Conservation (phyloP, 2,797 vertebrate genomes). For the Phoxinus dragarum region DNA sequence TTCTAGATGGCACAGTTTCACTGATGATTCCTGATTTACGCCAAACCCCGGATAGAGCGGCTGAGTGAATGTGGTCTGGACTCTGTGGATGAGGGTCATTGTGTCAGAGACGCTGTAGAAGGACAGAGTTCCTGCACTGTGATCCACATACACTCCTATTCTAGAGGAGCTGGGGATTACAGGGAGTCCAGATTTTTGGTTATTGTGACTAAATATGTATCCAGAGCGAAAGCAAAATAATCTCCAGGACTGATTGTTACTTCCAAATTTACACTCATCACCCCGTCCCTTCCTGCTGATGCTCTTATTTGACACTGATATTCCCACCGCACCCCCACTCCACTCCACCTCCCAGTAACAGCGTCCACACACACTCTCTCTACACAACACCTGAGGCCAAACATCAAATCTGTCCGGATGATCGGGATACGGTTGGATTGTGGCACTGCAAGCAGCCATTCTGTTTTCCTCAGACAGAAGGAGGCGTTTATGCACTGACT, state of each 20-base stretch:
- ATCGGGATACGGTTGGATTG: conserved; percentile 1
- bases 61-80: conserved; percentile 12
- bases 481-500: conserved; percentile 29
- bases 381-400: conserved; percentile 53
- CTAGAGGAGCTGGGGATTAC: neutral
- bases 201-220: conserved; percentile 5
- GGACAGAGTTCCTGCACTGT: neutral
- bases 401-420: conserved; percentile 52
- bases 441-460: conserved; percentile 14
- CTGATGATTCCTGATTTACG: neutral
- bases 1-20: neutral
- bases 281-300: neutral
- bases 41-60: conserved; percentile 11
- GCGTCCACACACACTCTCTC: conserved; percentile 47
- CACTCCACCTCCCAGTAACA: conserved; percentile 60
- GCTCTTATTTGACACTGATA: conserved; percentile 36
- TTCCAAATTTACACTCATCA: neutral
- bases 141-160: conserved; percentile 14
- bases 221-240: neutral
- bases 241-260: conserved; percentile 19
- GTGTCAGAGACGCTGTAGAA: conserved; percentile 1
- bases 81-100: neutral
- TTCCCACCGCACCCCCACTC: conserved; percentile 39
- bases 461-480: conserved; percentile 43
- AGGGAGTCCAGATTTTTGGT: neutral